phyloP scores from a whole-genome alignment of 1,140 invertebrate genomes.

The Ceratosolen fusciceps region DNA sequence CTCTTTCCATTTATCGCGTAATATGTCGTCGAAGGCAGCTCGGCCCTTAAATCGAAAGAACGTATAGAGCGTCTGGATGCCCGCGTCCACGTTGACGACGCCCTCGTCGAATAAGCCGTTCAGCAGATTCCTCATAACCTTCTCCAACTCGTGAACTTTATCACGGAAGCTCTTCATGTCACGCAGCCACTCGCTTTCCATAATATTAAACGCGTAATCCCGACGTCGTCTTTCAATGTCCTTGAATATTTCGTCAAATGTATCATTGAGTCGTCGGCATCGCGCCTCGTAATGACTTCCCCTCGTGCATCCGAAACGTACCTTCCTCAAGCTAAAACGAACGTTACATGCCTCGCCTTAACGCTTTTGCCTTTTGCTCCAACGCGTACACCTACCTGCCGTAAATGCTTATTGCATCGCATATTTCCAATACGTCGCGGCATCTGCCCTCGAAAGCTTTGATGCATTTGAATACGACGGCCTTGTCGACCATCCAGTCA shows the following conservation, averaged over 20 bases:
- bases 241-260: slow-evolving; percentile 68
- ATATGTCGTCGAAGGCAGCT: slow-evolving; percentile 75
- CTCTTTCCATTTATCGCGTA: slow-evolving; percentile 74
- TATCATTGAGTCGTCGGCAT: slow-evolving; percentile 75
- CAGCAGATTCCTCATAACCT: slow-evolving; percentile 78
- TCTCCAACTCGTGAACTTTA: slow-evolving; percentile 77
- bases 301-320: slow-evolving; percentile 77
- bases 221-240: slow-evolving; percentile 70
- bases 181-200: slow-evolving; percentile 79
- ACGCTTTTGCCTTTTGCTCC: background rate
- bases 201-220: slow-evolving; percentile 81
- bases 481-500: slow-evolving; percentile 81
- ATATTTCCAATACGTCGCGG: slow-evolving; percentile 87
- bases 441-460: slow-evolving; percentile 89
- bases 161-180: slow-evolving; percentile 78
- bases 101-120: slow-evolving; percentile 78
- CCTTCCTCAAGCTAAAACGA: slow-evolving; percentile 29
- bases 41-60: slow-evolving; percentile 80
- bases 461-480: slow-evolving; percentile 86
- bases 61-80: slow-evolving; percentile 78
- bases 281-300: slow-evolving; percentile 80
- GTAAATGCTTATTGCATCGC: slow-evolving; percentile 81
- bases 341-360: background rate
- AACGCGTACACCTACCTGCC: slow-evolving; percentile 71
- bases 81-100: slow-evolving; percentile 79